Evolutionary conservation across 1,140 invertebrate species (phyloP).

Genomic region (Ostrea edulis): DNA sequence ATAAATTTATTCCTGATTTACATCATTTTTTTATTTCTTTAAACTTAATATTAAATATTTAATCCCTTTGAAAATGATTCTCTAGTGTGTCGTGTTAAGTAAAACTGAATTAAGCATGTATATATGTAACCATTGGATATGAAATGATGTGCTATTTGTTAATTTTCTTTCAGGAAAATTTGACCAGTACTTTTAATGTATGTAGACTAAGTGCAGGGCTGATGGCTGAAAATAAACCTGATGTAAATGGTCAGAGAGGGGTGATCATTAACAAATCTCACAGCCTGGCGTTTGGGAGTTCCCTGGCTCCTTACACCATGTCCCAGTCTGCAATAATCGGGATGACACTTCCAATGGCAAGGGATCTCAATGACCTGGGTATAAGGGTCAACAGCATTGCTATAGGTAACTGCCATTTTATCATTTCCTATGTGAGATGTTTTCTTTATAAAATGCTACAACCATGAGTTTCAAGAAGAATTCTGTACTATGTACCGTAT

Average conservation of each 20-base stretch:
- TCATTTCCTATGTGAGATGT: too few species aligned
- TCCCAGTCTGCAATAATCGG: conserved; percentile 93
- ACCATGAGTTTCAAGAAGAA: too few species aligned
- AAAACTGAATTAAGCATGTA: too few species aligned
- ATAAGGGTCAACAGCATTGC: conserved; percentile 92
- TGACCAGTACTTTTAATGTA: conserved; percentile 96
- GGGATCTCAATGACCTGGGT: conserved; percentile 90
- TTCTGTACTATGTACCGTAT: too few species aligned
- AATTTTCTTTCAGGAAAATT: conserved; percentile 85
- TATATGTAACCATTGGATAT: too few species aligned
- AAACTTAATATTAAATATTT: too few species aligned
- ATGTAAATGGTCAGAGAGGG: conserved; percentile 87
- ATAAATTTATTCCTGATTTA: too few species aligned
- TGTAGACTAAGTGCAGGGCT: conserved; percentile 89
- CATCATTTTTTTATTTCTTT: too few species aligned
- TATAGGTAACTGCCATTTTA: conserved; percentile 83
- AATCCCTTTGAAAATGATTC: too few species aligned
- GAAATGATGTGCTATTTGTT: too few species aligned
- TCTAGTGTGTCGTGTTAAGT: too few species aligned
- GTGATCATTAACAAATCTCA: conserved; percentile 97
- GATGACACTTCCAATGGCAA: conserved; percentile 96
- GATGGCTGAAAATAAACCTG: conserved; percentile 90
- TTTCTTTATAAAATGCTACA: too few species aligned
- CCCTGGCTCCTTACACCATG: conserved; percentile 94
- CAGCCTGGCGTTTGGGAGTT: conserved; percentile 96